phyloP scores from a whole-genome alignment of 2,888 invertebrate species.

The Balanococcus diminutus region DNA sequence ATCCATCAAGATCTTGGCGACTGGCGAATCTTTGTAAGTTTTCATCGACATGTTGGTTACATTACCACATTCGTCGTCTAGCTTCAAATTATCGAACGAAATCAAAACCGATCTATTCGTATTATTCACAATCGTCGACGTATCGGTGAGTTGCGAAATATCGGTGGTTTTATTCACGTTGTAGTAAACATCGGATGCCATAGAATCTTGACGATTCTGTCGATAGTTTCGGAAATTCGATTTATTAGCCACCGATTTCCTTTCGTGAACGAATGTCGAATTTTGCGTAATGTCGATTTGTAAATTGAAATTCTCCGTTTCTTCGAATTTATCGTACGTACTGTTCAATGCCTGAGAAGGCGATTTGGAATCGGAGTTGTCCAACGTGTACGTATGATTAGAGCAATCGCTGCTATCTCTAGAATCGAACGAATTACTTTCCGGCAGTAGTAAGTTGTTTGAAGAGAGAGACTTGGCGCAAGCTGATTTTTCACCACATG shows the following conservation, averaged over 20 bases:
- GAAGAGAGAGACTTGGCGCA: not conserved
- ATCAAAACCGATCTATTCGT: not conserved
- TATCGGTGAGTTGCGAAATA: not conserved
- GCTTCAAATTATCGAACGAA: not conserved
- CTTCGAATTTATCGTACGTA: not conserved
- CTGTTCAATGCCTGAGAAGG: not conserved
- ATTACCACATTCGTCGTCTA: conserved; percentile 4
- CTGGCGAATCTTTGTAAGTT: not conserved
- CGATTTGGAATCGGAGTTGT: not conserved
- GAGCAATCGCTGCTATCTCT: not conserved
- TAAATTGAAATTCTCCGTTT: not conserved
- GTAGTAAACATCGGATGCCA: not conserved
- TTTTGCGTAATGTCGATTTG: not conserved
- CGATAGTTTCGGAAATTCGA: not conserved
- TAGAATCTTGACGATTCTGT: not conserved
- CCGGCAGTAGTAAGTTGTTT: not conserved
- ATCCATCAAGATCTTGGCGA: not conserved
- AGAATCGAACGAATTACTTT: not conserved
- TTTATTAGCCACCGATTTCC: not conserved
- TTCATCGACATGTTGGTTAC: not conserved
- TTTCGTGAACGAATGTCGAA: not conserved
- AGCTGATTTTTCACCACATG: not conserved
- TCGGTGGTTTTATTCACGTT: not conserved
- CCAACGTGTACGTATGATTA: not conserved
- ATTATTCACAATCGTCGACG: not conserved